phyloP scores from a whole-genome alignment of 1,140 invertebrate genomes.

The Harlomillsia oculata region DNA sequence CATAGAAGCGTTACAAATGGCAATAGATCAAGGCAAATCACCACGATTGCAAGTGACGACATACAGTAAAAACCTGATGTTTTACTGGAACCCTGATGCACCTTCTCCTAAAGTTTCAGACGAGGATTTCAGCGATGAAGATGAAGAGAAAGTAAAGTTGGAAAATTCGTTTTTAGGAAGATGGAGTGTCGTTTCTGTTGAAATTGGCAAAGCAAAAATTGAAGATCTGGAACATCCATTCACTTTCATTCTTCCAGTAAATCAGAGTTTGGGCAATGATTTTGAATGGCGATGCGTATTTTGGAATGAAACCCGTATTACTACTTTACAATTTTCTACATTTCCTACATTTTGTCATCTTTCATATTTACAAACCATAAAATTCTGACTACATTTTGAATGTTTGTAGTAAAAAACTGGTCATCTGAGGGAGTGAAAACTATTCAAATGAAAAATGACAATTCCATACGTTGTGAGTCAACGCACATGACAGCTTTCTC shows the following conservation, averaged over 20 bases:
- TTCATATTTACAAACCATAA: neutral
- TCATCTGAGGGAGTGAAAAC: slow-evolving; percentile 41
- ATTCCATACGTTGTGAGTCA: slow-evolving; percentile 41
- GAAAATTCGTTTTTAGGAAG: slow-evolving; percentile 7
- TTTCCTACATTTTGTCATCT: neutral
- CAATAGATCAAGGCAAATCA: neutral
- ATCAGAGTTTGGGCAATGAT: slow-evolving; percentile 32
- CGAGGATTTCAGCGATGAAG: neutral
- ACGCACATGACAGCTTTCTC: slow-evolving; percentile 49
- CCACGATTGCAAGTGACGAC: neutral
- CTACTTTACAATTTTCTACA: slow-evolving; percentile 15
- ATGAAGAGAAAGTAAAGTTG: no score
- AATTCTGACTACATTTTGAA: slow-evolving; percentile 1
- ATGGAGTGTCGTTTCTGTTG: slow-evolving; percentile 31
- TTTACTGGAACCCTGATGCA: neutral
- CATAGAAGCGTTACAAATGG: neutral
- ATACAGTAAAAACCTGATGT: neutral
- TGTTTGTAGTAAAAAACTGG: slow-evolving; percentile 41
- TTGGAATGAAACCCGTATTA: slow-evolving; percentile 44
- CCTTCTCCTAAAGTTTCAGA: no score
- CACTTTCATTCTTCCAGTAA: slow-evolving; percentile 38
- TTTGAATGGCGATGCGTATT: slow-evolving; percentile 41
- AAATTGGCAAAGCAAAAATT: slow-evolving; percentile 37
- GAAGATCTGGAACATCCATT: slow-evolving; percentile 41
- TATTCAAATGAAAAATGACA: slow-evolving; percentile 37